These are phyloP conservation scores for Xestoiulus laeticollis DNA, from an alignment of 2,888 invertebrate genomes.

Conservation along the genomic window DNA sequence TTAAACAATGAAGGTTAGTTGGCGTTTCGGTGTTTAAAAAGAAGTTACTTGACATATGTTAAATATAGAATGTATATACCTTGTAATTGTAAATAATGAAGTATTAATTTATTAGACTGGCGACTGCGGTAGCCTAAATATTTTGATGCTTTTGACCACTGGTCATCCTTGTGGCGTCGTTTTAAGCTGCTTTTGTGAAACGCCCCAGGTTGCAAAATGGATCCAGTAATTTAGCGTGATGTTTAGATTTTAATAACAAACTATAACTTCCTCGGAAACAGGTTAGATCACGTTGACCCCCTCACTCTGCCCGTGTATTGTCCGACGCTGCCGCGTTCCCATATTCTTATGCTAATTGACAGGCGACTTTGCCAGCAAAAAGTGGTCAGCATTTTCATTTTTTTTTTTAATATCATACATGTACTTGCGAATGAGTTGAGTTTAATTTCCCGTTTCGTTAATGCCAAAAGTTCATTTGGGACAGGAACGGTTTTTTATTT, in stretches of 20 bases:
- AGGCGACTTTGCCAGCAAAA: background rate
- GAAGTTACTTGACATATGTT: too few species aligned
- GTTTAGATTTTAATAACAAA: background rate
- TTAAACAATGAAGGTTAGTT: too few species aligned
- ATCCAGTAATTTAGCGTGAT: background rate
- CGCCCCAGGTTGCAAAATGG: background rate
- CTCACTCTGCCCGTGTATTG: constrained; percentile 14
- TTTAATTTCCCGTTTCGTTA: background rate
- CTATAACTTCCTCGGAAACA: constrained; percentile 10
- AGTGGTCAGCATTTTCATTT: constrained; percentile 10
- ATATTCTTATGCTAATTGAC: constrained; percentile 24
- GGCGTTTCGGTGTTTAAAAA: too few species aligned
- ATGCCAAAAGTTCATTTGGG: background rate
- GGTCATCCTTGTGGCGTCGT: background rate
- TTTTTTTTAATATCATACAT: background rate
- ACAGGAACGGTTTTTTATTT: background rate
- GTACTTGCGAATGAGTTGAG: background rate
- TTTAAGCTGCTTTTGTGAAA: background rate
- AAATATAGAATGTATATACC: too few species aligned
- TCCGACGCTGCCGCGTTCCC: background rate
- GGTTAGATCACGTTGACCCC: constrained; percentile 34
- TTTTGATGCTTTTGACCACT: background rate
- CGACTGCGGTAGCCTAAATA: too few species aligned
- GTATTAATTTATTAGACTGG: too few species aligned
- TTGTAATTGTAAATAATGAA: too few species aligned